phyloP scores from a whole-genome alignment of 2,797 vertebrate genomes.

The Emydoidea blandingii region DNA sequence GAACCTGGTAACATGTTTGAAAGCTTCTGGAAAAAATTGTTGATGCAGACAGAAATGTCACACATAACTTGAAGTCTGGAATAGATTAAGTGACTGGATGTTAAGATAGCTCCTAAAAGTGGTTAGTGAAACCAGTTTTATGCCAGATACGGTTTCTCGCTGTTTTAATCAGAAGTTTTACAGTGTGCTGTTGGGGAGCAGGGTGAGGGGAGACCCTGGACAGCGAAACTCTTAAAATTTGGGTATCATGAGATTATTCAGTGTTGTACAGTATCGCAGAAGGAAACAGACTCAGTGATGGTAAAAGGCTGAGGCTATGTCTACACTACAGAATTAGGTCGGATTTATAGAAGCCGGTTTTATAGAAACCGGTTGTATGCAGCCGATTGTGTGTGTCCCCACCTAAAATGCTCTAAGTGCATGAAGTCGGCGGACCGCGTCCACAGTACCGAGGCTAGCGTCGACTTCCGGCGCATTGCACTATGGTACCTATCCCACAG shows the following conservation, averaged over 20 bases:
- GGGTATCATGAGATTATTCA: background rate
- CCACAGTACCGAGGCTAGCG: no score
- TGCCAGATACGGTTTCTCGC: background rate
- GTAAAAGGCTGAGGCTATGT: conserved; percentile 10
- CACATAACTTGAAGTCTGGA: background rate
- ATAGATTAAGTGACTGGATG: background rate
- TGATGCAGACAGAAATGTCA: background rate
- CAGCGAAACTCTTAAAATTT: background rate
- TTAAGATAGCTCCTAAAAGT: background rate
- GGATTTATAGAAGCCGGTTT: no score
- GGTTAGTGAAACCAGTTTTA: background rate
- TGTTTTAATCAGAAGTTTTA: background rate
- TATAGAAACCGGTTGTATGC: no score
- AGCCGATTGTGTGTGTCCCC: no score
- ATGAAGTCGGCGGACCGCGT: no score
- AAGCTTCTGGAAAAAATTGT: background rate
- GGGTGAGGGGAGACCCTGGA: background rate
- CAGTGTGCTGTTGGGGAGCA: background rate
- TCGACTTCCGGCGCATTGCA: no score
- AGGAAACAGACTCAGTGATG: background rate
- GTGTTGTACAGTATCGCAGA: background rate
- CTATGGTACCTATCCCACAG: no score
- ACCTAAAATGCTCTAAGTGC: no score
- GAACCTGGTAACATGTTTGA: background rate
- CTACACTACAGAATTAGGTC: no score